Percentiles rank a stretch among this genome's conserved stretches.
Conservation (phyloP, 2,888 invertebrate genomes). For the Callinectes sapidus region DNA sequence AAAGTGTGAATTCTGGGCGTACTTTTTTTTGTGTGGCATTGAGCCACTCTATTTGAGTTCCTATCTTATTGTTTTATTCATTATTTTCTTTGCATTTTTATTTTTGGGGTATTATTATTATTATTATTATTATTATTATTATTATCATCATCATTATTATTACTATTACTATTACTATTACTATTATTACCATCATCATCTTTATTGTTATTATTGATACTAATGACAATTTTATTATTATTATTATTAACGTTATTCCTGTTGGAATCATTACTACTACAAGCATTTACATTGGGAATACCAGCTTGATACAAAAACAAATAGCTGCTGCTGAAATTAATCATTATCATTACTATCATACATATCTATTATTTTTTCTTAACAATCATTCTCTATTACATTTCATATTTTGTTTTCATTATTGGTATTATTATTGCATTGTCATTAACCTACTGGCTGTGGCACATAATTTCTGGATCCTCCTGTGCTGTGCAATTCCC, state of each 20-base stretch:
- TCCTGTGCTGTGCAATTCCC: too few species aligned
- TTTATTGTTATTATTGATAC: not conserved
- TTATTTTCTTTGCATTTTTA: not conserved
- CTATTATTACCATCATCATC: constrained; percentile 24
- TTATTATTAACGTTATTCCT: not conserved
- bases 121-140: constrained; percentile 14
- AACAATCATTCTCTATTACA: too few species aligned
- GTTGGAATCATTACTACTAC: not conserved
- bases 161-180: not conserved
- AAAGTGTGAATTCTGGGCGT: not conserved
- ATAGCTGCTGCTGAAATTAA: not conserved
- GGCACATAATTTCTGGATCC: too few species aligned
- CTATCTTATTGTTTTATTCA: not conserved
- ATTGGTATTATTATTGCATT: too few species aligned
- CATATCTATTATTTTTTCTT: too few species aligned
- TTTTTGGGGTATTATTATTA: not conserved
- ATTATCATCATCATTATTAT: constrained; percentile 30
- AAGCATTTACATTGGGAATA: not conserved
- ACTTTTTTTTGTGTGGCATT: too few species aligned
- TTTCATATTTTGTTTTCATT: too few species aligned
- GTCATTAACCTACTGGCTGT: too few species aligned
- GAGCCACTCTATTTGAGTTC: too few species aligned
- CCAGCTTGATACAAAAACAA: not conserved
- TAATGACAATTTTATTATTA: not conserved
- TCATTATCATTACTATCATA: not conserved